Evolutionary conservation across 2,888 invertebrate genomes (phyloP).

Genomic region (Fragum whitleyi): DNA sequence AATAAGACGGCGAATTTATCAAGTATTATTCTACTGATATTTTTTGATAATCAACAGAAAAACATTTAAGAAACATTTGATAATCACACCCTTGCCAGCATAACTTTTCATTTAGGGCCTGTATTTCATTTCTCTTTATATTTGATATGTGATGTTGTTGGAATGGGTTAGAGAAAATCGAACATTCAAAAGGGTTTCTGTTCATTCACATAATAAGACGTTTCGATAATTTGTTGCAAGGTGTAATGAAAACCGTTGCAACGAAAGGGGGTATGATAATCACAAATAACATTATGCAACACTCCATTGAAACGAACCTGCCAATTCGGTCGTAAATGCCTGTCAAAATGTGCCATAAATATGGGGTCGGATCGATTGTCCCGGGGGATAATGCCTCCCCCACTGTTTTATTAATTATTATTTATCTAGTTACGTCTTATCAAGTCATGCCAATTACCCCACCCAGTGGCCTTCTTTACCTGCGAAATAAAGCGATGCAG

Average conservation of each 20-base stretch:
- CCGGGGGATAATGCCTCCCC: not conserved
- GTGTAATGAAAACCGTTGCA: constrained; percentile 18
- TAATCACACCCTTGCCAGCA: no score
- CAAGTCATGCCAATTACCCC: constrained; percentile 19
- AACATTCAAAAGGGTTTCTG: no score
- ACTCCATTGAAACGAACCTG: not conserved
- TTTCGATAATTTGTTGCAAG: not conserved
- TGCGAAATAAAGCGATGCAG: not conserved
- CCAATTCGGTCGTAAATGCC: constrained; percentile 27
- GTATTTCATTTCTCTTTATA: no score
- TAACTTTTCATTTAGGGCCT: no score
- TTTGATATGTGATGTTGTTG: no score
- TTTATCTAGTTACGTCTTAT: constrained; percentile 20
- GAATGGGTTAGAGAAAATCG: no score
- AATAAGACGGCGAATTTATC: no score
- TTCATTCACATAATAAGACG: no score
- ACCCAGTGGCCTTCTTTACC: constrained; percentile 11
- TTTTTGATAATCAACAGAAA: no score
- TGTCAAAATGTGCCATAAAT: constrained; percentile 26
- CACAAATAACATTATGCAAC: not conserved
- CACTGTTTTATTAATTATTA: constrained; percentile 33
- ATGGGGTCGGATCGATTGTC: constrained; percentile 17
- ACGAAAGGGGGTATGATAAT: not conserved
- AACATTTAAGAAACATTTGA: no score
- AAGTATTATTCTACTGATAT: no score